Percentiles rank a stretch among this genome's conserved stretches.
phyloP scores from a whole-genome alignment of 1,140 invertebrate genomes.

The Aplysia californica region DNA sequence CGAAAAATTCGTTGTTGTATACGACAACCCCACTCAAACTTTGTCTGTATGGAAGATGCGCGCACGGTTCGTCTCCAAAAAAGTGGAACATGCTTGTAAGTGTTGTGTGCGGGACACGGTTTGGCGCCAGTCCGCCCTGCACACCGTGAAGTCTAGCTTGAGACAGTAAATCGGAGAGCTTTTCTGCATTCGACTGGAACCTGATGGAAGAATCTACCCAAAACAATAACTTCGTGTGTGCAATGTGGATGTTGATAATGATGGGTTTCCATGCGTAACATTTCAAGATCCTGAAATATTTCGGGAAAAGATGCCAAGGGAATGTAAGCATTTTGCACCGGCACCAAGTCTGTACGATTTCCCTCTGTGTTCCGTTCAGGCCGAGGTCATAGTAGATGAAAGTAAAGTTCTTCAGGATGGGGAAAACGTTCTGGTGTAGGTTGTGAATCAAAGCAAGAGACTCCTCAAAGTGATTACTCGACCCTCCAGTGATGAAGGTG shows the following conservation, averaged over 20 bases:
- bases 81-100: not conserved
- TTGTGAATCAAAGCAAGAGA: not conserved
- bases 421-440: not conserved
- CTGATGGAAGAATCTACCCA: slow-evolving; percentile 9
- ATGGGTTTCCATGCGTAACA: slow-evolving; percentile 14
- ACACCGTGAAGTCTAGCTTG: not conserved
- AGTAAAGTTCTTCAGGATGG: slow-evolving; percentile 1
- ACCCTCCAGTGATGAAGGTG: not conserved
- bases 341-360: not conserved
- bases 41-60: not conserved
- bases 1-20: not conserved
- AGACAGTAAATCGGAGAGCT: not conserved
- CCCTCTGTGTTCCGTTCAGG: not conserved
- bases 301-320: not conserved
- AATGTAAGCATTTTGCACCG: not conserved
- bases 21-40: not conserved
- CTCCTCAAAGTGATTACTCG: not conserved
- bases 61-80: slow-evolving; percentile 12
- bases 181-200: not conserved
- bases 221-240: not conserved
- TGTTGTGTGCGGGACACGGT: not conserved
- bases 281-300: not conserved
- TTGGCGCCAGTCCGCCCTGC: not conserved
- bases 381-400: slow-evolving; percentile 6
- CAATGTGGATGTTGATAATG: not conserved